Evolutionary conservation across 1,140 invertebrate genomes (phyloP).

Genomic region (Drosophila watanabei): DNA sequence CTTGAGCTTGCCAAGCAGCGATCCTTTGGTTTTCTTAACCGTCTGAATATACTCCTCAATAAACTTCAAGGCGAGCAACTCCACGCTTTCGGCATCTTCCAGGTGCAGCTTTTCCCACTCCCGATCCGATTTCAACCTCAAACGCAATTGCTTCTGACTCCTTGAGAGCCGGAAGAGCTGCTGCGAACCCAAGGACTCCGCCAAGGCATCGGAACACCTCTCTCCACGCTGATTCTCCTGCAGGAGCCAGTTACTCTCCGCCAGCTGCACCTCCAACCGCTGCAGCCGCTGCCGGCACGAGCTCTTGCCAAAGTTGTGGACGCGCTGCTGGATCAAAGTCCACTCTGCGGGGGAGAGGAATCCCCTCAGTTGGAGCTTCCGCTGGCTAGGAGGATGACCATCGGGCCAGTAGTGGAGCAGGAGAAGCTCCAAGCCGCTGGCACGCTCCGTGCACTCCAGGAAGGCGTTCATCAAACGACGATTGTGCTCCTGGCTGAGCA

Average conservation of each 20-base stretch:
- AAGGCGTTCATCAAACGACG: slow-evolving; percentile 72
- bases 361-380: slow-evolving; percentile 32
- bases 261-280: slow-evolving; percentile 61
- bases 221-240: slow-evolving; percentile 10
- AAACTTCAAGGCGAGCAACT: slow-evolving; percentile 43
- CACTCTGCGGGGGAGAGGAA: slow-evolving; percentile 69
- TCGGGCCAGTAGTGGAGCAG: slow-evolving; percentile 71
- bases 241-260: slow-evolving; percentile 47
- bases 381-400: slow-evolving; percentile 18
- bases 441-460: slow-evolving; percentile 67
- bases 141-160: slow-evolving; percentile 44
- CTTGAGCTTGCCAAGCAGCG: slow-evolving; percentile 45
- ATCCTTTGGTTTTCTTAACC: slow-evolving; percentile 47
- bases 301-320: slow-evolving; percentile 78
- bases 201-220: slow-evolving; percentile 34
- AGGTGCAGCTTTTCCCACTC: neutral
- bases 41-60: slow-evolving; percentile 18
- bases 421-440: slow-evolving; percentile 62
- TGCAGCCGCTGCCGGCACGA: slow-evolving; percentile 64
- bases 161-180: slow-evolving; percentile 36
- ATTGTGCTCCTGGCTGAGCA: slow-evolving; percentile 72
- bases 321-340: slow-evolving; percentile 70
- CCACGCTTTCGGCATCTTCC: slow-evolving; percentile 58
- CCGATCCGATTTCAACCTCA: neutral
- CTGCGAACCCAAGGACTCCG: slow-evolving; percentile 31